Evolutionary conservation across 2,113 vertebrate species (phyloP).

Genomic region (Cichladusa arquata): DNA sequence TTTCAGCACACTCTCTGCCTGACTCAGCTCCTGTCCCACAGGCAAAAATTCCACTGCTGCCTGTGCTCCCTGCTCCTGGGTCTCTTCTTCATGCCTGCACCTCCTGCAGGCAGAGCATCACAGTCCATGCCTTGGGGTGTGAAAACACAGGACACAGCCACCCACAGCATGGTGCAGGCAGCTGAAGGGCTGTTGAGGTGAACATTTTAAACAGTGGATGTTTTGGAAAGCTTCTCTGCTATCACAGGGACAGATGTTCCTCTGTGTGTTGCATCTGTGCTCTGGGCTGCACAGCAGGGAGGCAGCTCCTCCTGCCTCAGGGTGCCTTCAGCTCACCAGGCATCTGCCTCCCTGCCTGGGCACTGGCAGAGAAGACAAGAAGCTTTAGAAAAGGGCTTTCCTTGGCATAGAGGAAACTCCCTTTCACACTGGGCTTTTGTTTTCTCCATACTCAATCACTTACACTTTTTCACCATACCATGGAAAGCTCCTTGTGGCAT

Average conservation of each 20-base stretch:
- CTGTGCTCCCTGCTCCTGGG: not conserved
- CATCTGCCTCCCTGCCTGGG: not conserved
- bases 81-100: not conserved
- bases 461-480: not conserved
- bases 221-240: not conserved
- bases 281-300: not conserved
- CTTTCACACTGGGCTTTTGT: not conserved
- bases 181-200: not conserved
- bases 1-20: not conserved
- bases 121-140: fast-evolving
- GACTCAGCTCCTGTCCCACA: not conserved
- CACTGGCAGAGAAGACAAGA: not conserved
- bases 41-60: not conserved
- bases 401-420: not conserved
- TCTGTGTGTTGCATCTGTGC: not conserved
- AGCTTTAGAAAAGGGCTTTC: not conserved
- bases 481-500: not conserved
- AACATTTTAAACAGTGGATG: not conserved
- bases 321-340: not conserved
- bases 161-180: fast-evolving
- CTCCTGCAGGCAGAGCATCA: not conserved
- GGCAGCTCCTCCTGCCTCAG: not conserved
- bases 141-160: not conserved
- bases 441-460: not conserved
- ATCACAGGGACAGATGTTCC: not conserved